Base-by-base conservation (phyloP, 1,140 invertebrate species). In the Zaprionus ornatus region DNA sequence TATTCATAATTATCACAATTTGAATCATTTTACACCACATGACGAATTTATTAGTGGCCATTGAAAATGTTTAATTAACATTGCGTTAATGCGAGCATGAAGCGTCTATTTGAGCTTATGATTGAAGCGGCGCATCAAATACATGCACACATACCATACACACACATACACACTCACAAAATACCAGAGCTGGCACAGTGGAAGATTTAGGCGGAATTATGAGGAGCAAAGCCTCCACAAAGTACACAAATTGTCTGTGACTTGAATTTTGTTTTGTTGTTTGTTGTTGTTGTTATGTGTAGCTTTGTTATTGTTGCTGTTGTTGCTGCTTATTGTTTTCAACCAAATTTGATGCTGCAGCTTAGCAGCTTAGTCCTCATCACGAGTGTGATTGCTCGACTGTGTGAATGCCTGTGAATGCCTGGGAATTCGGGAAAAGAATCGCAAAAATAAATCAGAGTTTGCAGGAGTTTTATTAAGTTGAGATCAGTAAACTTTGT, bases 41-140 rank as follows among this genome's bases (percentile, higher is more conserved):
- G 84, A 88, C 84, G 80, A 87, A 87, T 88, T 60, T 87, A 90
- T 87, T 87, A 87, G 80, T 90, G 71, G 56, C 29, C 84, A 78
- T 84, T 67, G 70, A 87, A 64, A 88, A 87, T 88, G 10, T 32
- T 71, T 56, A 40, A 83, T 86, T 86, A 88, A 48, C 80, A 52
- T 29, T 0, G 6, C 56, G 79, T 45, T 67, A 76, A 82, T 64
- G 23, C 52, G 15, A 70, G 32, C 21, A 48, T 12, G 19, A 42
- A 50, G 21, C 69, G 61, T 65, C 25, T 40, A 15, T 70, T 70
- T 70, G 54, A 42, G 35, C 67, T 73, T 19, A 57, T 42, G 15
- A 65, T 56, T 21, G 13, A 57, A 42, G 54, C 54, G 54, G 52
- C 64, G 64, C 65, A 59, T 50, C 19, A 50, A 32, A 32, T 32